Evolutionary conservation across 2,113 vertebrate genomes (phyloP), one percentile per base, ranked within the genome.

Genomic region (Amphiprion percula): DNA sequence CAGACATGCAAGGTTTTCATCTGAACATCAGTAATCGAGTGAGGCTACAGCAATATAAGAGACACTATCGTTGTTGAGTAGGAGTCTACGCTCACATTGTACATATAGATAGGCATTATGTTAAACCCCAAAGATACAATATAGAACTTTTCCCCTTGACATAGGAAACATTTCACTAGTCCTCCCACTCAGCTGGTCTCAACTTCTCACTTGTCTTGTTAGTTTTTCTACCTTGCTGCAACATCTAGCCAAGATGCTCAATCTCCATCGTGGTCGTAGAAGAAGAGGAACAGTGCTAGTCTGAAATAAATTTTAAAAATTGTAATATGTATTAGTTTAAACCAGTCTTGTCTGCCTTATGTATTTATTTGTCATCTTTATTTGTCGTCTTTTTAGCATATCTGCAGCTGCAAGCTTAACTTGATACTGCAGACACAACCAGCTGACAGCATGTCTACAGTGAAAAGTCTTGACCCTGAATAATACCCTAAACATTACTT

Each of bases 1-100:
- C 74, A 75, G 17, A 65, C 33, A 54, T 81, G 83, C 74, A 79
- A 50, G 52, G 83, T 85, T 86, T 87, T 87, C 28, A 72, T 85
- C 23, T 77, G 30, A 56, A 39, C 70, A 75, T 80, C 75, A 84
- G 77, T 73, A 39, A 28, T 24, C 17, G 66, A 66, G 53, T 69
- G 65, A 87, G 64, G 24, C 46, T 44, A 66, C 74, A 74, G 65
- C 68, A 17, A 23, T 67, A 19, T 55, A 63, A 61, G 44, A 80
- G 41, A 46, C 55, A 26, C 49, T 70, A 61, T 82, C 44, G 44
- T 39, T 61, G n/a, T 72, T 26, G 59, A 84, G 87, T 90, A 68
- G 76, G 74, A 86, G 84, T 87, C 37, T 26, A 26, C 19, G 21
- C 66, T 65, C 63, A 68, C 62, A 17, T 1, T 69, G 28, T 37